Base-by-base conservation (phyloP, 2,797 vertebrate genomes). In the Bradypus variegatus region DNA sequence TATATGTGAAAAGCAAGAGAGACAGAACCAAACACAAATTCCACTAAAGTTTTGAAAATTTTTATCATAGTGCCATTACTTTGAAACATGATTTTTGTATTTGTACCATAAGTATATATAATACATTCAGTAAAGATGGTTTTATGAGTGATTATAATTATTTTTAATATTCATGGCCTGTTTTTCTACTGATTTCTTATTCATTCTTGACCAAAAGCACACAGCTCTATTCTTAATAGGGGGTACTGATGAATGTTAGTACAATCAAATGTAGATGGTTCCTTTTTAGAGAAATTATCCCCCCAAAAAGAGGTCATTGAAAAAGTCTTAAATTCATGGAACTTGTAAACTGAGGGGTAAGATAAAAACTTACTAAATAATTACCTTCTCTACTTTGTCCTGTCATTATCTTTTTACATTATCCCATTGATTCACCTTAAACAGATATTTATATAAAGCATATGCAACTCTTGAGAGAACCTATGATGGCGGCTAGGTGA, bases 141-240 rank as follows among this genome's bases (percentile, higher is more conserved):
- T 84, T 92, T 88, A 53, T 75, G 80, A 65, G 64, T 50, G 25
- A 72, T 65, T 58, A 82, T 27, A 72, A 60, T 89, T 31, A 76
- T 80, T 83, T 75, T 85, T 76, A 73, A 88, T 38, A 23, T 60
- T 36, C 12, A 62, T 23, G 9, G 27, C 33, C 50, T 89, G 41
- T 76, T 69, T 90, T 90, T 86, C 70, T 70, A 45, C 33, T 77
- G 36, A 82, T 88, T 91, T 81, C 55, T 67, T 88, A 91, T 36
- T 89, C 15, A 58, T 60, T 89, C 9, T 76, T 90, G 18, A 64
- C 31, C 65, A 69, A 94, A 91, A 81, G 45, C 29, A 92, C 4
- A 73, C 4, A 73, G 41, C 36, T 82, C 50, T 70, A 48, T 73
- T 60, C 8, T 88, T 82, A 25, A 62, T 15, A n/a, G 4, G 53